Evolutionary conservation across 2,113 vertebrate species (phyloP), one percentile per base, ranked within the genome.

Genomic region (Platichthys stellatus): DNA sequence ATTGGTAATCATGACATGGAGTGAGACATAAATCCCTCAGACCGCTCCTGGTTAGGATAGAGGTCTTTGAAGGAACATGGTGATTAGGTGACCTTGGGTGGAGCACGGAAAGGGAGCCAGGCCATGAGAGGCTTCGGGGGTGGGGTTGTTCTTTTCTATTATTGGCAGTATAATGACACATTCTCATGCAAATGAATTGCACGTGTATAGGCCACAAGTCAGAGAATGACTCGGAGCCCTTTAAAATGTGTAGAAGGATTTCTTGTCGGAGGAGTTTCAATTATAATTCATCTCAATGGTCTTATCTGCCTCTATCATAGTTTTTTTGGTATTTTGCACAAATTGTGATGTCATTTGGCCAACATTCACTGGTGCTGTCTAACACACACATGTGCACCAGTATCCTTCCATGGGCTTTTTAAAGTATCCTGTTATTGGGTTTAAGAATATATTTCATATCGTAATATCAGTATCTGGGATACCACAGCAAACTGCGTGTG

Each of bases 1-100:
- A 93, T 91, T 94, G 90, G 92, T 93, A 92, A 94, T 94, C 91
- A 92, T 84, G 89, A 84, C 90, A 83, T 79, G 82, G 84, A 84
- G 69, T 72, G 54, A 65, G 69, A 62, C 82, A 92, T 93, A 92
- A 94, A 93, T 92, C 86, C 84, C 80, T 80, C 79, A 26, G 72
- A 87, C 86, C 86, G 82, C 86, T 82, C 74, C 76, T 82, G 89
- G 82, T 89, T 82, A 79, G 80, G 84, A 89, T 86, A 68, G 88
- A 84, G 87, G 85, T 90, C 84, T 90, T 79, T 72, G 79, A 80
- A 80, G 63, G 72, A 82, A 88, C 81, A 80, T 40, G 2, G 74
- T 90, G 83, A 89, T 90, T 92, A 88, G 65, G 70, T 91, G 90
- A 93, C 92, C 91, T 93, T 93, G 92, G 80, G 86, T 73, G 71